Base-by-base conservation (phyloP, 2,888 invertebrate species). In the Lasius fuliginosus region DNA sequence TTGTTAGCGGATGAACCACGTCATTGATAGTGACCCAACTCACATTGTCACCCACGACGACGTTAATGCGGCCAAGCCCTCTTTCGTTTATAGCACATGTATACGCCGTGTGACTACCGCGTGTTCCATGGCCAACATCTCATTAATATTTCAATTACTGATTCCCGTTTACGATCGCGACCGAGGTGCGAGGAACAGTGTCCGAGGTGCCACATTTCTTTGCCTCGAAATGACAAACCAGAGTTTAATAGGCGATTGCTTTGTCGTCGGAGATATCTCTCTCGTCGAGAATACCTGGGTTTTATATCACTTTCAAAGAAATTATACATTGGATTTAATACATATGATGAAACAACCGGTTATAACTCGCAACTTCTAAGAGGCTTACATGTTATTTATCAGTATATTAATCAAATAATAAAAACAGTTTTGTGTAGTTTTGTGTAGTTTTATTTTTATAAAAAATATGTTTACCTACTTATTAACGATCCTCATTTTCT, bases 121-220 rank as follows among this genome's bases (percentile, higher is more conserved):
- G 75, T 81, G 53, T 81, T 85, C 15, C 53, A 36, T 42, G 74
- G n/a, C 56, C 33, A 36, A 77, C 83, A 83, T 88, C 88, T 90
- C 85, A 90, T 90, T 89, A 90, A 89, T 89, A 90, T 90, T 90
- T 90, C 89, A 90, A 90, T 90, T 90, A 90, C 85, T 30, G 67
- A 65, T 83, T 75, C 36, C 79, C 85, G 64, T 90, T 89, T 89
- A 87, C 83, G 87, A 88, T 84, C 85, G 42, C 33, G 74, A 42
- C 33, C 68, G 42, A 23, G 23, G 23, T 30, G 42, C 40, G 62
- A 58, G 53, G 30, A 77, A 83, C 36, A 53, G 27, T n/a, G 49
- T 77, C 30, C 46, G 27, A 49, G 30, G 53, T 83, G 53, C 74
- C 77, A 74, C 36, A 71, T 83, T 83, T 85, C 49, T 73, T 77